phyloP scores from a whole-genome alignment of 2,113 vertebrate species.

The Hippocampus mohnikei region DNA sequence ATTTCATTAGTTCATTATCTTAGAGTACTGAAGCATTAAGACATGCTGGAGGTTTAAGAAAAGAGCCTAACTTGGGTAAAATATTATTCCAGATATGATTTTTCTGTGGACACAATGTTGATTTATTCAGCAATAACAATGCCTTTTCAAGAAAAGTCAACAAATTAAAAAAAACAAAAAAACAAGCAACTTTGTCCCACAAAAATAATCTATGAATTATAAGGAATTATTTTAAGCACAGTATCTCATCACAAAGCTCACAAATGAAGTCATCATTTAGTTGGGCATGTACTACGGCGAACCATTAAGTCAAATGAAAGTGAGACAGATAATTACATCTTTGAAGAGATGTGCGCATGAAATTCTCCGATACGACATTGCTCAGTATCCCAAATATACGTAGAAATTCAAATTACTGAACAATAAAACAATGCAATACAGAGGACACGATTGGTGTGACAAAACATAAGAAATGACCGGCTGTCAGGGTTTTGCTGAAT shows the following conservation, averaged over 20 bases:
- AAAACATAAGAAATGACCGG: background rate
- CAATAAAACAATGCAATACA: background rate
- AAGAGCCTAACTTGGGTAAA: too few species aligned
- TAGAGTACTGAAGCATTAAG: background rate
- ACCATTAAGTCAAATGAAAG: background rate
- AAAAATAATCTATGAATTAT: background rate
- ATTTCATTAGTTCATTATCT: background rate
- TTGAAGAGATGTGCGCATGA: background rate
- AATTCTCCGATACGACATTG: background rate
- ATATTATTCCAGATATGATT: background rate
- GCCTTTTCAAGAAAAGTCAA: background rate
- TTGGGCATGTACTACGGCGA: background rate
- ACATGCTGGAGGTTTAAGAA: too few species aligned
- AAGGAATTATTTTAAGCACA: background rate
- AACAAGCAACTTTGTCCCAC: too few species aligned
- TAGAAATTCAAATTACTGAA: background rate
- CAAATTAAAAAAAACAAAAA: background rate
- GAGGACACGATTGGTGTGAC: background rate
- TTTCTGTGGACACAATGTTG: too few species aligned
- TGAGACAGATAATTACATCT: background rate
- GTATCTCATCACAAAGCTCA: background rate
- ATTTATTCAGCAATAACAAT: background rate
- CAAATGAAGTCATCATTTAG: background rate
- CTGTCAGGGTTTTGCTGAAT: background rate
- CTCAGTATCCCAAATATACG: conserved; percentile 3